Base-by-base conservation (phyloP, 2,888 invertebrate genomes). In the Galeruca laticollis region DNA sequence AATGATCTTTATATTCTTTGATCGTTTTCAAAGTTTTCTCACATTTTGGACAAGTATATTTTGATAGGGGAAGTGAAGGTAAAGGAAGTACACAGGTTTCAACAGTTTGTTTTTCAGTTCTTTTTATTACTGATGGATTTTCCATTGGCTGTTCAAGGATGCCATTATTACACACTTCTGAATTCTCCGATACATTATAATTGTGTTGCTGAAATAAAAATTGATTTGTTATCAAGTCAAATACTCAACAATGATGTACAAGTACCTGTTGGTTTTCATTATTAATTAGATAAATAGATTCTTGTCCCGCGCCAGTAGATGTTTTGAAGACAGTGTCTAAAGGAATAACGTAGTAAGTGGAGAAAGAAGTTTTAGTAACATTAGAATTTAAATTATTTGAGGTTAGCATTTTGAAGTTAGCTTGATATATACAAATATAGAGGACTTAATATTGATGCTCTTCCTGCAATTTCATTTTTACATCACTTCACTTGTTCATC, bases 1-100 rank as follows among this genome's bases (percentile, higher is more conserved):
- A 75, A 67, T 86, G 86, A 57, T 81, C 79, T 43, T 80, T 74
- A 71, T 81, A 84, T 37, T 73, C 64, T 13, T 69, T 56, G 20
- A 78, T 59, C 62, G 81, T 82, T 20, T 73, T 64, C 69, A 84
- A 83, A 26, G 75, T 73, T 66, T 79, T 74, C 20, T 79, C 74
- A 72, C 85, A 85, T 63, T 75, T 77, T 15, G 76, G 74, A 73
- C 85, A 84, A 66, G 78, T 77, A 61, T 60, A 72, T 64, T 61
- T 31, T 18, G 37, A 13, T 56, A 56, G 43, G 56, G 47, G 2
- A 6, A 52, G n/a, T 31, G 26, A 11, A 21, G 56, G 40, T 21
- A 18, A 13, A 26, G 54, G 49, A 31, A 26, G 15, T 31, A 33
- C n/a, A 26, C 21, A 13, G 15, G 8, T 11, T 11, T 54, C 15